These are phyloP conservation scores for Pantala flavescens DNA, from an alignment of 1,140 invertebrate genomes.

Conservation along the genomic window DNA sequence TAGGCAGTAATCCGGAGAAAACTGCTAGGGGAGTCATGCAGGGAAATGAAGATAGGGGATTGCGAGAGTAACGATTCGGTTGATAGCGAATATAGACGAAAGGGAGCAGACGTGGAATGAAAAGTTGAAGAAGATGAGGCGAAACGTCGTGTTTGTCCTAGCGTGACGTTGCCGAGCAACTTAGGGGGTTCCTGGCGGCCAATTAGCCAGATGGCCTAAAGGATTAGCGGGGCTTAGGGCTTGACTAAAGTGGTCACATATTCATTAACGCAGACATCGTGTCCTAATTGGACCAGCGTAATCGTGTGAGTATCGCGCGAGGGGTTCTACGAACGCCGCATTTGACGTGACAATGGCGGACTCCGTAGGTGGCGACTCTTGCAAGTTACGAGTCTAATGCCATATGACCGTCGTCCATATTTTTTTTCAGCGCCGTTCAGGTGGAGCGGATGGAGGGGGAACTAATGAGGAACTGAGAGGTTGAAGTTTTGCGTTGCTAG, in stretches of 20 bases:
- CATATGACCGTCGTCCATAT: too few species aligned
- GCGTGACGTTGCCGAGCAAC: not conserved
- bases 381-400: too few species aligned
- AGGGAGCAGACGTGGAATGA: not conserved
- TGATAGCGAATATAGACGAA: not conserved
- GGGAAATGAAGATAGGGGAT: not conserved
- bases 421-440: too few species aligned
- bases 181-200: not conserved
- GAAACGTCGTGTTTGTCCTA: not conserved
- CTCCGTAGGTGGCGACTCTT: too few species aligned
- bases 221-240: not conserved
- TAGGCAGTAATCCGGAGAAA: not conserved
- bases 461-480: not conserved
- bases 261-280: not conserved
- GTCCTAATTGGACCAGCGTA: not conserved
- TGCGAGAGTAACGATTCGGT: too few species aligned
- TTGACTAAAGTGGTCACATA: constrained; percentile 6
- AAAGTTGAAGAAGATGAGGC: not conserved
- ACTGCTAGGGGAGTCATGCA: not conserved
- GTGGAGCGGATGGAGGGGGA: not conserved
- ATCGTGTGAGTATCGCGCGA: too few species aligned
- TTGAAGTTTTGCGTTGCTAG: not conserved
- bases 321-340: too few species aligned
- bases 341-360: too few species aligned
- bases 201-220: constrained; percentile 5